phyloP scores from a whole-genome alignment of 2,797 vertebrate species.

The Vultur gryphus region DNA sequence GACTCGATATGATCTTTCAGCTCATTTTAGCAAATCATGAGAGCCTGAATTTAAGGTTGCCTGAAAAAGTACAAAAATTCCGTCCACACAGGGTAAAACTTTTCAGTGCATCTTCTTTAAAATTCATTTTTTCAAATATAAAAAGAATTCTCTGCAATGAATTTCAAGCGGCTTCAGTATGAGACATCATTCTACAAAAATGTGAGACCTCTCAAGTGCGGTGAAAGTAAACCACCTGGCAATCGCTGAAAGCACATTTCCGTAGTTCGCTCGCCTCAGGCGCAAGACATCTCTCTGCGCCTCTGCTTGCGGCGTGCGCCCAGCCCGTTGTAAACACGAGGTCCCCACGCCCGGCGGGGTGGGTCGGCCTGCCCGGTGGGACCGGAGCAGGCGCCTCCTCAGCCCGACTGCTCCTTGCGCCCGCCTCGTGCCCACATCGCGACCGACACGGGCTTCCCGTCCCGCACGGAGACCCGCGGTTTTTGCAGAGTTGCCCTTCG shows the following conservation, averaged over 20 bases:
- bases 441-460: no score
- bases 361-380: neutral
- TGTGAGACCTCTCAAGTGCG: fast-evolving
- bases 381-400: no score
- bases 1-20: neutral
- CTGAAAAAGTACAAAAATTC: neutral
- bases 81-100: neutral
- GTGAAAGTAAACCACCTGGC: fast-evolving
- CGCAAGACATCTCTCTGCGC: fast-evolving
- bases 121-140: neutral
- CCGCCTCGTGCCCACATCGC: no score
- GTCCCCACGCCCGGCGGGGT: fast-evolving
- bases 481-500: neutral
- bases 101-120: neutral
- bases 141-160: no score
- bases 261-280: fast-evolving
- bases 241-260: fast-evolving
- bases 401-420: neutral
- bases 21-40: neutral
- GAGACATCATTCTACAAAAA: neutral
- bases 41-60: neutral
- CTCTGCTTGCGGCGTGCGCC: fast-evolving
- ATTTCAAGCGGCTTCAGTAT: neutral
- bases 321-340: fast-evolving
- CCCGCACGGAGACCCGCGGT: neutral